Evolutionary conservation across 2,888 invertebrate genomes (phyloP).

Genomic region (Ectemnius cavifrons): DNA sequence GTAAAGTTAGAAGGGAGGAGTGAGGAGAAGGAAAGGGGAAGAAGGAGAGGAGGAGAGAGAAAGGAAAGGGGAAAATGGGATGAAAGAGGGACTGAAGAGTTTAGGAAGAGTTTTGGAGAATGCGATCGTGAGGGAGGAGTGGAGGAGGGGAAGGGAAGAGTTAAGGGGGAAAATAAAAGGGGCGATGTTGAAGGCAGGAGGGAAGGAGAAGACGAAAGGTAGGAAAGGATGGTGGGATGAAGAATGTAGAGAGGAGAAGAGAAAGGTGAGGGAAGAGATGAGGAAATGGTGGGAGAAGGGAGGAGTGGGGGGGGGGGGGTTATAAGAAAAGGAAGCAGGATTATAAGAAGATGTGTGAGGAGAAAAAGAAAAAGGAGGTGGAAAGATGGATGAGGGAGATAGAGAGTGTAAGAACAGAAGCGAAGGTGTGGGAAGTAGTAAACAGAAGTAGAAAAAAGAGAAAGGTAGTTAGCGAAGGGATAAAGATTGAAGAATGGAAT

Average conservation of each 20-base stretch:
- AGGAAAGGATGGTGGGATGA: slow-evolving; percentile 10
- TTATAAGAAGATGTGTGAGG: slow-evolving; percentile 12
- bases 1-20: no score
- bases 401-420: background rate
- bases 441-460: background rate
- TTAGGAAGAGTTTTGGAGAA: background rate
- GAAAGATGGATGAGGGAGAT: background rate
- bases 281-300: slow-evolving; percentile 36
- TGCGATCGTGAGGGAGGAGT: background rate
- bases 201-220: slow-evolving; percentile 2
- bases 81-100: slow-evolving; percentile 5
- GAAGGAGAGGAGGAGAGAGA: no score
- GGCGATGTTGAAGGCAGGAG: background rate
- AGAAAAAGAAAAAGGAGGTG: background rate
- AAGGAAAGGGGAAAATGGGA: background rate
- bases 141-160: background rate
- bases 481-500: background rate
- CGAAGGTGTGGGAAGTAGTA: background rate
- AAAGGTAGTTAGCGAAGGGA: background rate
- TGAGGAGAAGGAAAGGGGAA: slow-evolving; percentile 4
- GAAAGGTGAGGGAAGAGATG: background rate
- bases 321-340: slow-evolving; percentile 7
- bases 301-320: slow-evolving; percentile 25
- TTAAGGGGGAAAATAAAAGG: background rate
- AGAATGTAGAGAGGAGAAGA: no score